Evolutionary conservation across 2,113 vertebrate species (phyloP), one percentile per base, ranked within the genome.

Genomic region (Plecotus auritus): DNA sequence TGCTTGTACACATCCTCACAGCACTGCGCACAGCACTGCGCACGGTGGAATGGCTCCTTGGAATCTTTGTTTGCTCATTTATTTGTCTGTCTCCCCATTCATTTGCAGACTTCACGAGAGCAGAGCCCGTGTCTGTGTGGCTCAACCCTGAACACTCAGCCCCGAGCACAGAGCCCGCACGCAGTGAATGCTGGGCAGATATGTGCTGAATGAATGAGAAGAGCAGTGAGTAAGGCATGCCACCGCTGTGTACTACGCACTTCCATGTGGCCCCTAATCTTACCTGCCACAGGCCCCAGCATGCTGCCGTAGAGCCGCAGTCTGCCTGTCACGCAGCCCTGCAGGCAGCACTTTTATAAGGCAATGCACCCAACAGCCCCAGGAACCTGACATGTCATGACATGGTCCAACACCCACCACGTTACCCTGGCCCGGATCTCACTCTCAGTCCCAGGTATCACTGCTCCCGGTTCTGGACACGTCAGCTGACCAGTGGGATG

Each of bases 1-100:
- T 0, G 2, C 54, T 16, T 2, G 40, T 23, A 18, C 11, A 9
- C 14, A 0, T 9, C n/a, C 6, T 77, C 40, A 11, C 16, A 74
- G 30, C 20, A 1, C 22, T 49, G 7, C 12, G 32, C 40, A 11
- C 16, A 74, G 30, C 20, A 1, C 22, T 49, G 7, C 12, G 32
- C 5, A 9, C 26, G 61, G 54, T 17, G 9, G 42, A 23, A 54
- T 74, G 83, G 81, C 64, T 40, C 42, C 35, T 4, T 42, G 40
- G 12, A 42, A n/a, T 14, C 14, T 7, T 4, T 40, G 16, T 32
- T 54, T n/a, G 32, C 32, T 54, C 69, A 3, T 40, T 74, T 37
- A 23, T 40, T n/a, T 76, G 56, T 69, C 37, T 35, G 5, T 73
- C 56, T 81, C 77, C 70, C 35, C 10, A 6, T 47, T 42, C 64